These are phyloP conservation scores for Oxyruncus cristatus DNA, from an alignment of 2,113 vertebrate genomes.

Conservation along the genomic window DNA sequence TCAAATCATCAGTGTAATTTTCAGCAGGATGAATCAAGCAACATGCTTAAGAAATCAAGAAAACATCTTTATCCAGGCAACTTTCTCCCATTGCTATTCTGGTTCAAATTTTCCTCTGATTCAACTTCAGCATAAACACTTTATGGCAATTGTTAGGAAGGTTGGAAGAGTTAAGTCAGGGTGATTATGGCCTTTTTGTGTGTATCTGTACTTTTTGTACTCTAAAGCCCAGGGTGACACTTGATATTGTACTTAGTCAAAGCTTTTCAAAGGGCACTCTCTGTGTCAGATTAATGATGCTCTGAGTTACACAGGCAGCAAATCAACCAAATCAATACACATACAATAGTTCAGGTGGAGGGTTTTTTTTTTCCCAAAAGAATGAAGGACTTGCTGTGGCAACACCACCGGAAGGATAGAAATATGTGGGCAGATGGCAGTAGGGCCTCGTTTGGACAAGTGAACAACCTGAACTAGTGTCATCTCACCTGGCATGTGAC, in stretches of 20 bases:
- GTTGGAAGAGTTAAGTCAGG: slow-evolving; percentile 18
- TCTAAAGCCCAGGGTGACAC: slow-evolving; percentile 38
- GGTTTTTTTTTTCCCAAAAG: slow-evolving; percentile 16
- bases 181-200: slow-evolving; percentile 33
- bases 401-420: slow-evolving; percentile 44
- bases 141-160: background rate
- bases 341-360: slow-evolving; percentile 52
- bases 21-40: background rate
- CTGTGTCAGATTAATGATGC: slow-evolving; percentile 66
- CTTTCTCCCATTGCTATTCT: background rate
- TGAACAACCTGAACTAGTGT: slow-evolving; percentile 36
- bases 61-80: background rate
- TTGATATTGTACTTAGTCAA: slow-evolving; percentile 45
- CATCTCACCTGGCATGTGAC: slow-evolving; percentile 60
- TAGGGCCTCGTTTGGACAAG: slow-evolving; percentile 20
- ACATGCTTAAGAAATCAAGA: background rate
- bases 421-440: slow-evolving; percentile 64
- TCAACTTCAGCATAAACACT: background rate
- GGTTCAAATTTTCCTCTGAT: background rate
- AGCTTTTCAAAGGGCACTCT: slow-evolving; percentile 51
- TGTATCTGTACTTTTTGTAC: slow-evolving; percentile 55
- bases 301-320: slow-evolving; percentile 56
- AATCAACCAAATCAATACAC: slow-evolving; percentile 65
- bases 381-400: slow-evolving; percentile 69
- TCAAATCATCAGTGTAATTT: background rate